These are phyloP conservation scores for Heterotis niloticus DNA, from an alignment of 2,113 vertebrate species.

Conservation along the genomic window DNA sequence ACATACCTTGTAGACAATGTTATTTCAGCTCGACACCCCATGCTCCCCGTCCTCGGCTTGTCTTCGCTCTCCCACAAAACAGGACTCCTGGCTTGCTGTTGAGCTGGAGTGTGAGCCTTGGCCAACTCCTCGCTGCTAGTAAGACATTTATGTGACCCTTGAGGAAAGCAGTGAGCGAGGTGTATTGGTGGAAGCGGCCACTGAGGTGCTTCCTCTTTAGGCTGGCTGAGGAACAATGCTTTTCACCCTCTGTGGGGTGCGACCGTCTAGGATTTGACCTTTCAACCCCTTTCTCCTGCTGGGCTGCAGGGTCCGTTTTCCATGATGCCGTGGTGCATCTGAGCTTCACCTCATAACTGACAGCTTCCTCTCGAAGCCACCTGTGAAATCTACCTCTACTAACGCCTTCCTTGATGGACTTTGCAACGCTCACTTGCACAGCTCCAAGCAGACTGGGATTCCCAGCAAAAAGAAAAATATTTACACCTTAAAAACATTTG, in stretches of 20 bases:
- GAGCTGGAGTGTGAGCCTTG: too few relatives aligned
- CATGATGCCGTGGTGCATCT: constrained; percentile 9
- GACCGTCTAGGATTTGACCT: neutral
- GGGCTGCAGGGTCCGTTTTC: neutral
- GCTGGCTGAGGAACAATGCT: neutral
- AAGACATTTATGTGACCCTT: neutral
- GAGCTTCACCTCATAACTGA: constrained; percentile 16
- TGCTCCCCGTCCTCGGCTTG: too few relatives aligned
- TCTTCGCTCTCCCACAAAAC: too few relatives aligned
- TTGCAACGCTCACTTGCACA: too few relatives aligned
- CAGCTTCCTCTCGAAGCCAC: constrained; percentile 11
- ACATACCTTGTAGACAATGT: too few relatives aligned
- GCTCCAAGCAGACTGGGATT: too few relatives aligned
- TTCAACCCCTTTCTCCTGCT: neutral
- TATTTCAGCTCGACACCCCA: too few relatives aligned
- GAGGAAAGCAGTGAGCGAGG: neutral
- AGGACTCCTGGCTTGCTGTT: too few relatives aligned
- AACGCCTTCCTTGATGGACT: neutral
- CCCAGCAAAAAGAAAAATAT: too few relatives aligned
- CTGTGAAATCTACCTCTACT: constrained; percentile 28
- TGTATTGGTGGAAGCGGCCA: neutral
- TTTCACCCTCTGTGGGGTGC: neutral
- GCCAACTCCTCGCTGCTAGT: too few relatives aligned
- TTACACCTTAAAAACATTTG: too few relatives aligned
- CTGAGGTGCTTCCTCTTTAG: neutral